Evolutionary conservation across 1,140 invertebrate species (phyloP).

Genomic region (Drosophila punjabiensis): DNA sequence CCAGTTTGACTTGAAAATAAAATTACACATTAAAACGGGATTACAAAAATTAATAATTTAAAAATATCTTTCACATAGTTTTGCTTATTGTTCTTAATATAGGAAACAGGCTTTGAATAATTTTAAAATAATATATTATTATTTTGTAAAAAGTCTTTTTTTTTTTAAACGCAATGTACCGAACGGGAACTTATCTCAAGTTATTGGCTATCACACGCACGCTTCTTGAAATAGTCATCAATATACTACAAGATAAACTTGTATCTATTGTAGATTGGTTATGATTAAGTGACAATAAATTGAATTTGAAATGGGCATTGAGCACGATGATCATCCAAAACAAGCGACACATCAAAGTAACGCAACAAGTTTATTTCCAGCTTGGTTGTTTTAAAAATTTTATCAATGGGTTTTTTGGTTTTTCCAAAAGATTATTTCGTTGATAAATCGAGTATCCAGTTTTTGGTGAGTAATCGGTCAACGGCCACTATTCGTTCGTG

Average conservation of each 20-base stretch:
- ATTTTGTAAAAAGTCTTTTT: too few relatives aligned
- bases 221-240: constrained; percentile 32
- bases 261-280: constrained; percentile 20
- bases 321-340: constrained; percentile 27
- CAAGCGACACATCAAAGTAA: neutral
- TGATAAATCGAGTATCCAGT: neutral
- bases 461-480: constrained; percentile 8
- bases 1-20: neutral
- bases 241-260: constrained; percentile 18
- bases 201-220: constrained; percentile 19
- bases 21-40: neutral
- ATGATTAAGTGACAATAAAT: constrained; percentile 62
- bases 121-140: neutral
- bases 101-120: neutral
- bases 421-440: constrained; percentile 3
- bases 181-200: constrained; percentile 2
- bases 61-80: neutral
- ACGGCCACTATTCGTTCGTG: constrained; percentile 7
- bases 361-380: neutral
- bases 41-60: neutral
- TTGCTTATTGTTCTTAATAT: neutral
- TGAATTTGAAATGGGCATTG: constrained; percentile 47
- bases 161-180: neutral
- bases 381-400: neutral
- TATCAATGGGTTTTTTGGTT: constrained; percentile 13